phyloP scores from a whole-genome alignment of 2,797 vertebrate species.

The Amniataba percoides region DNA sequence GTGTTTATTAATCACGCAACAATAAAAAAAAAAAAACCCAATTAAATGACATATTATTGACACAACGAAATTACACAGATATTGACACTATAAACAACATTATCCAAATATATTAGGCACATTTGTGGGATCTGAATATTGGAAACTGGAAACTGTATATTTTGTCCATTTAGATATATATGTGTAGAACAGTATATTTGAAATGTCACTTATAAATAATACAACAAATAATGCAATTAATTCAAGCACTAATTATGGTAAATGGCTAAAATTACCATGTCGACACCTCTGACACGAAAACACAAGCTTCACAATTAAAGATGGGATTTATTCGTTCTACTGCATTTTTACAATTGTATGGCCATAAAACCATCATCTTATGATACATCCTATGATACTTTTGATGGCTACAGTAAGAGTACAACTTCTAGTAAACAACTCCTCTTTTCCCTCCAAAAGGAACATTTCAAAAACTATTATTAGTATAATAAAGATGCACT shows the following conservation, averaged over 20 bases:
- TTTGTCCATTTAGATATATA: not conserved
- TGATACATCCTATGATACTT: slow-evolving; percentile 17
- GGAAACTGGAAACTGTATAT: not conserved
- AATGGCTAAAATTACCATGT: not conserved
- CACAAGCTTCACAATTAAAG: not conserved
- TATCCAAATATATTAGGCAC: not conserved
- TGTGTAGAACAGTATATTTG: not conserved
- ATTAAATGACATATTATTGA: slow-evolving; percentile 19
- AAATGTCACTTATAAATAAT: not conserved
- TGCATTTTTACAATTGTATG: not conserved
- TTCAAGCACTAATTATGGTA: not conserved
- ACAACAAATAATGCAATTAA: not conserved
- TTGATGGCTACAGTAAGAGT: slow-evolving; percentile 8
- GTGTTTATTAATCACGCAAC: slow-evolving; percentile 15
- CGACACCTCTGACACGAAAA: not conserved
- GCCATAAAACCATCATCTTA: slow-evolving; percentile 4
- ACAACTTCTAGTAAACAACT: slow-evolving; percentile 28
- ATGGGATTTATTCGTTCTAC: not conserved
- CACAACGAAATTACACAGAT: not conserved
- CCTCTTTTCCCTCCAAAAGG: slow-evolving; percentile 52
- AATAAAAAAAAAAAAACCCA: slow-evolving; percentile 20
- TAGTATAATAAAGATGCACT: slow-evolving; percentile 91
- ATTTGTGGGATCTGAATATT: not conserved
- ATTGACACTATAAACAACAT: slow-evolving; percentile 7
- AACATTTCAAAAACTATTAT: slow-evolving; percentile 87